Base-by-base conservation (phyloP, 2,888 invertebrate species). In the Desoria tigrina region DNA sequence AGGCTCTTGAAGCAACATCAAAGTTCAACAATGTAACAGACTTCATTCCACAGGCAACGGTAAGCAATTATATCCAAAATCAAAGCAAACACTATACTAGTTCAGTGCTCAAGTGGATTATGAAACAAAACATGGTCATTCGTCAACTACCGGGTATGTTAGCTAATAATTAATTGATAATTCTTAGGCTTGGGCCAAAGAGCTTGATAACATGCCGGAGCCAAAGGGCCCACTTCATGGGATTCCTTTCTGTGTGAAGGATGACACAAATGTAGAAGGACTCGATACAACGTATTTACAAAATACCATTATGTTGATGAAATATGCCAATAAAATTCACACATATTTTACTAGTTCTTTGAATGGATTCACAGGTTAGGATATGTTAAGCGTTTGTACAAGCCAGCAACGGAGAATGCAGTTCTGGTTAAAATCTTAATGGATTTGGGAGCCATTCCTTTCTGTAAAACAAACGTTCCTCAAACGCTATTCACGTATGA, bases 381-480 rank as follows among this genome's bases (percentile, higher is more conserved):
- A 42, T 69, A 60, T 50, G 79, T 78, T 3, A 78, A 79, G 63
- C 74, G 73, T 23, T 69, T 79, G n/a, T 75, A 72, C 65, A 71
- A 77, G 51, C 80, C 80, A 3, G 71, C 71, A 14, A 28, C 64
- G 23, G 72, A 75, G 14, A 74, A 71, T 45, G 68, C 77, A 1
- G 72, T 68, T 6, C 26, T 77, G 2, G 74, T 76, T 14, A 50
- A 65, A 24, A 61, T 62, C 14, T 45, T 76, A 6, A 66, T 67
- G 56, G 69, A 73, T 37, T 61, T 75, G n/a, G 76, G 76, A 26
- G 75, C 66, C 14, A 51, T 76, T 2, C 76, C 75, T 4, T 76
- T 75, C 55, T 68, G 70, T 37, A 76, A 74, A 42, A 83, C 81
- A 6, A 82, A 82, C 66, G 78, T 81, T 23, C 81, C 81, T 7